phyloP scores from a whole-genome alignment of 2,113 vertebrate genomes.

The Opisthocomus hoazin region DNA sequence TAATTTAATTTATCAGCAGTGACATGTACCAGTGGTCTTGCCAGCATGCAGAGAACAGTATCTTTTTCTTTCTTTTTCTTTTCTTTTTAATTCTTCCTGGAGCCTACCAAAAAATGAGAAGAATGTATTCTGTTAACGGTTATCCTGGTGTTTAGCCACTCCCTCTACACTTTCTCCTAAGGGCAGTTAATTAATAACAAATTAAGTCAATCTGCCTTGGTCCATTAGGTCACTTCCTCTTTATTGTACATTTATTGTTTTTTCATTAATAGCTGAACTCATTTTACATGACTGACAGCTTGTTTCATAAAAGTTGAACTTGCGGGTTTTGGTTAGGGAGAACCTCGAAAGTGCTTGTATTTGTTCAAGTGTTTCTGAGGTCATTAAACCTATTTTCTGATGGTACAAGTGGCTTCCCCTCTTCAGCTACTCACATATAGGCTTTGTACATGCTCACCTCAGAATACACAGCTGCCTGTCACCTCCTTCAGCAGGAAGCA shows the following conservation, averaged over 20 bases:
- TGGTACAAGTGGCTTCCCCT: neutral
- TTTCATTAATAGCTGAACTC: conserved; percentile 44
- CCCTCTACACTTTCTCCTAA: conserved; percentile 9
- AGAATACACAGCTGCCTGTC: neutral
- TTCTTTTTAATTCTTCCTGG: neutral
- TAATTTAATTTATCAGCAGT: conserved; percentile 57
- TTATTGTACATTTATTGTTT: conserved; percentile 46
- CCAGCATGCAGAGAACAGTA: conserved; percentile 3
- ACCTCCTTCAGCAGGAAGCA: neutral
- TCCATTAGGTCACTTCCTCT: conserved; percentile 61
- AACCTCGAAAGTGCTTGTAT: neutral
- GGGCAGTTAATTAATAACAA: conserved; percentile 55
- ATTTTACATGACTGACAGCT: conserved; percentile 37
- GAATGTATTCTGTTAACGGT: conserved; percentile 16
- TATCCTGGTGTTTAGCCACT: conserved; percentile 1
- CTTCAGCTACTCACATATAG: neutral
- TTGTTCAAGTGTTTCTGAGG: conserved; percentile 2
- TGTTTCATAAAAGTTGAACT: neutral
- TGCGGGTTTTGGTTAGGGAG: neutral
- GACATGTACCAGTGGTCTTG: conserved; percentile 4
- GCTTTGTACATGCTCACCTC: neutral
- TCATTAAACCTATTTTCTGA: neutral
- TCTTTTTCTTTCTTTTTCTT: neutral
- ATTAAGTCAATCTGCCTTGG: conserved; percentile 41
- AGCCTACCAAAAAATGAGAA: neutral